Base-by-base conservation (phyloP, 2,113 vertebrate species). In the Malurus cyaneus region DNA sequence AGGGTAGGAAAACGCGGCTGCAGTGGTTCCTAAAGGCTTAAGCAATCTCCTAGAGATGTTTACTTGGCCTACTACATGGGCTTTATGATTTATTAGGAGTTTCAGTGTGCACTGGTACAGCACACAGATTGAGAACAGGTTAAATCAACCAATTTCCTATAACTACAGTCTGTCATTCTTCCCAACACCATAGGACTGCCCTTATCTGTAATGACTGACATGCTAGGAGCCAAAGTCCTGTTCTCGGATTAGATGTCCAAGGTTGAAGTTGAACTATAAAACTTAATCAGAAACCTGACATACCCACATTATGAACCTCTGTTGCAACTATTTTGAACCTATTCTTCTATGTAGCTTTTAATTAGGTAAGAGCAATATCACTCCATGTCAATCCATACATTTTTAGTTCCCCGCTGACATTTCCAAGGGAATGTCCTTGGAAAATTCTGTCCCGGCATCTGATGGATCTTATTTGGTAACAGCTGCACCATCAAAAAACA, bases 121-220 rank as follows among this genome's bases (percentile, higher is more conserved):
- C 42, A 25, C 18, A 49, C 31, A 31, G 56, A 9, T 54, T 93
- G 76, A 54, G 42, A 82, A 28, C 13, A 23, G 23, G 62, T 71
- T 28, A 69, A 54, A 42, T 15, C 1, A 0, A 26, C 70, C 18
- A 1, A 5, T 53, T 66, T 66, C 34, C 32, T 62, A 2, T 31
- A 84, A 61, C 8, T 56, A 2, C 15, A 31, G 6, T 32, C 44
- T 74, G 11, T 31, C 46, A 15, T 59, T 78, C 46, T 62, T 83
- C 28, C 31, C 29, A 23, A 11, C 9, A 6, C 19, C 0, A 0
- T 2, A 56, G 60, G 13, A 49, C 24, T 44, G 17, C 24, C 83
- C 24, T 16, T 49, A 46, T 36, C 52, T 46, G 13, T 89, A 36
- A 66, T 14, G 18, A 66, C 20, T 42, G 21, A 32, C 8, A 24